Conservation (phyloP, 2,888 invertebrate genomes). For the Cristatella mucedo region DNA sequence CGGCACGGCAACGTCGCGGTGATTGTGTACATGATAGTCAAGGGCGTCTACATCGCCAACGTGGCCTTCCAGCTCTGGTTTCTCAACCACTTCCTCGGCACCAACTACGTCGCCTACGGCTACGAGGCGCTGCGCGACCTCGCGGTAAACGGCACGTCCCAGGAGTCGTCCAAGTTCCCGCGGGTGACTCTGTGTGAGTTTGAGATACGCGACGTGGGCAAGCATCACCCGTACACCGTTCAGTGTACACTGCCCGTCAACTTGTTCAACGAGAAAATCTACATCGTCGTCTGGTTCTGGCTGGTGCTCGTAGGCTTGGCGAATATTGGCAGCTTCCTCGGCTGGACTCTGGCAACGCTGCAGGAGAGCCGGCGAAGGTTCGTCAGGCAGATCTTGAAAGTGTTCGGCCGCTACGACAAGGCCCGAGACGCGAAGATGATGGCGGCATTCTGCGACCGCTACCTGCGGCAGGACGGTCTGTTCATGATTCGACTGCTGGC, state of each 20-base stretch:
- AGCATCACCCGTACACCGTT: conserved; percentile 18
- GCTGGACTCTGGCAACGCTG: conserved; percentile 16
- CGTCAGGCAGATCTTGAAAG: conserved; percentile 1
- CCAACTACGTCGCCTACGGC: conserved; percentile 31
- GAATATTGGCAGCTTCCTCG: conserved; percentile 6
- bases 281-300: conserved; percentile 15
- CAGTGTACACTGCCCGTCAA: conserved; percentile 22
- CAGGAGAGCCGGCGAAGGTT: neutral
- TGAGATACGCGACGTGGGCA: conserved; percentile 22
- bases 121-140: conserved; percentile 28
- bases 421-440: conserved; percentile 31
- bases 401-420: conserved; percentile 24
- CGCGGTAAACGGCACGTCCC: conserved; percentile 23
- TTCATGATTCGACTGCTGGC: conserved; percentile 36
- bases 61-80: conserved; percentile 30
- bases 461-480: conserved; percentile 35
- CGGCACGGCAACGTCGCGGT: conserved; percentile 27
- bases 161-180: conserved; percentile 32
- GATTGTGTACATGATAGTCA: conserved; percentile 25
- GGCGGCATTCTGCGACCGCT: conserved; percentile 32
- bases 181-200: conserved; percentile 38
- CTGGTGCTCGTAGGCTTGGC: conserved; percentile 9
- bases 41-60: conserved; percentile 25
- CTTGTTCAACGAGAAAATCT: conserved; percentile 20
- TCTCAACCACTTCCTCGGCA: conserved; percentile 31